Conservation (phyloP, 2,113 vertebrate species). For the Rhabdomys dilectus region DNA sequence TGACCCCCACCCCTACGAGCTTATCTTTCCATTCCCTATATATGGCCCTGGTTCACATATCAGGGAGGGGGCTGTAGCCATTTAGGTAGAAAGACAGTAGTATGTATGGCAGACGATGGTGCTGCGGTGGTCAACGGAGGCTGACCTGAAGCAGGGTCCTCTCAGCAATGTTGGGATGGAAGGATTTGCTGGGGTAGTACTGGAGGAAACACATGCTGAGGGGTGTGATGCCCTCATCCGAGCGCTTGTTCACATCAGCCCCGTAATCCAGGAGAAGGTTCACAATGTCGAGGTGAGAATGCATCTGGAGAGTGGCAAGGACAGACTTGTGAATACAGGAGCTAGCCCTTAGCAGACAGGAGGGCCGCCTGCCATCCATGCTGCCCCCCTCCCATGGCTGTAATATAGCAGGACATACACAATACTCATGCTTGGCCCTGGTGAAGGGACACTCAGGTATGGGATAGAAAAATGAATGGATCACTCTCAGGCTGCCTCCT, state of each 20-base stretch:
- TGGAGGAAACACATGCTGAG: slow-evolving; percentile 90
- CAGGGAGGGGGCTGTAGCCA: not conserved
- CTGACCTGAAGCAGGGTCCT: slow-evolving; percentile 78
- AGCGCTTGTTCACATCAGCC: slow-evolving; percentile 90
- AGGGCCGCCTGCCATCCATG: not conserved
- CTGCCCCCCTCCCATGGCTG: not conserved
- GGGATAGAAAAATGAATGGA: accelerated
- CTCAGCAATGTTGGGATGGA: slow-evolving; percentile 83
- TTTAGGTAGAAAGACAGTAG: not conserved
- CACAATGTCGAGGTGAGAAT: slow-evolving; percentile 87
- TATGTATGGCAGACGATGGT: accelerated
- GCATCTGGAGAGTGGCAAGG: slow-evolving; percentile 84
- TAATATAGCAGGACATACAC: not conserved
- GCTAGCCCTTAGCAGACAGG: not conserved
- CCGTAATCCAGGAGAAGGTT: slow-evolving; percentile 91
- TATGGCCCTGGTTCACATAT: not conserved
- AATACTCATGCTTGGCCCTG: accelerated
- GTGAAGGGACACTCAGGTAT: accelerated
- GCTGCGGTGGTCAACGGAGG: accelerated
- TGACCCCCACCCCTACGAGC: accelerated
- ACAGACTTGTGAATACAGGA: not conserved
- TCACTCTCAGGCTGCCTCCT: accelerated
- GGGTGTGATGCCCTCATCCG: slow-evolving; percentile 89
- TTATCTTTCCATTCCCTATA: accelerated
- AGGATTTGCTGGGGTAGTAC: slow-evolving; percentile 88